Base-by-base conservation (phyloP, 1,140 invertebrate genomes). In the Dendroctonus ponderosae region DNA sequence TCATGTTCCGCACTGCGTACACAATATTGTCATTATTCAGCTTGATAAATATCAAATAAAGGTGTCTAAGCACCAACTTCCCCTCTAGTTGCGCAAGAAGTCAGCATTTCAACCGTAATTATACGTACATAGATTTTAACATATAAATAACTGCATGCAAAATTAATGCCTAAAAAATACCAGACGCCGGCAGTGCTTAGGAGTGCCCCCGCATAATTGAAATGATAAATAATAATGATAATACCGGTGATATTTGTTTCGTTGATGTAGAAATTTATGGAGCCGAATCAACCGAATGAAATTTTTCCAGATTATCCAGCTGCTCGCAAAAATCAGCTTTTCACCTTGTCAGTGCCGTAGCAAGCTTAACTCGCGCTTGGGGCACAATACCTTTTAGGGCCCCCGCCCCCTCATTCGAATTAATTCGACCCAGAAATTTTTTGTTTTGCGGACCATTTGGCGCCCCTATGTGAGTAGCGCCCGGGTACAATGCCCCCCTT, bases 101-200 rank as follows among this genome's bases (percentile, higher is more conserved):
- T 44, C 41, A 44, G 41, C 51, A 51, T 54, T 63, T 54, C 39
- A 37, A 14, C 54, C 40, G 44, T 63, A 63, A 63, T 63, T 63
- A 63, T 52, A 62, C n/a, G 11, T 52, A 42, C 40, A 54, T 46
- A 48, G 12, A 54, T 43, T 42, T 46, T 44, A 7, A 38, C 15
- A 54, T 63, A 63, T 63, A 63, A 63, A 63, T 63, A 63, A 63
- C 59, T 39, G 12, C 44, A 12, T 54, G 38, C 46, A 53, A 46
- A 63, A 63, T 63, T 63, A 63, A 54, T 63, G 53, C 51, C 51
- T 63, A 63, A 63, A 26, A 63, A 63, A 63, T 54, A 51, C 54
- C 61, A 63, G 51, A 63, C 61, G 61, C 61, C 61, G 61, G 42
- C 50, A 63, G 39, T 54, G 50, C 37, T 62, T 53, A 46, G 50